Conservation (phyloP, 2,888 invertebrate species). For the Patella depressa region DNA sequence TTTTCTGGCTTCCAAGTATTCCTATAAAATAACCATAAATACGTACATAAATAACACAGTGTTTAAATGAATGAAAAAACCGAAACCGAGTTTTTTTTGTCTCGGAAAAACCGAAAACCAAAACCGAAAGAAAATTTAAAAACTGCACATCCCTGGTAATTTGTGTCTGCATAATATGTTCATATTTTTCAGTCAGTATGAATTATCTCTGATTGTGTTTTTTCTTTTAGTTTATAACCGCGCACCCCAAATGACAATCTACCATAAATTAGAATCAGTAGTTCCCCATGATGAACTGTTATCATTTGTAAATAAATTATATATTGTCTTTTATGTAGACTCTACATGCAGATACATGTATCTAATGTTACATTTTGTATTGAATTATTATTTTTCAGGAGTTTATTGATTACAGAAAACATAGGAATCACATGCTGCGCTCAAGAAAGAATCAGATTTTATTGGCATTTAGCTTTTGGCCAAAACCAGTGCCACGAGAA, state of each 20-base stretch:
- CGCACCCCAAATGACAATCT: background rate
- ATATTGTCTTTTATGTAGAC: background rate
- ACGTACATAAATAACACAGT: too few species aligned
- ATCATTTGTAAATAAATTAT: slow-evolving; percentile 5
- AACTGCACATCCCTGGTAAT: too few species aligned
- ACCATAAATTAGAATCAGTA: background rate
- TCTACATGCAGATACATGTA: background rate
- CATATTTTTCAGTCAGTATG: too few species aligned
- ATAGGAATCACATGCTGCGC: slow-evolving; percentile 75
- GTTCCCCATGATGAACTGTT: background rate
- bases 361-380: slow-evolving; percentile 13
- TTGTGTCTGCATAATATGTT: too few species aligned
- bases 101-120: too few species aligned
- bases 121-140: too few species aligned
- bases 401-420: slow-evolving; percentile 63
- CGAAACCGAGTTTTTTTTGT: too few species aligned
- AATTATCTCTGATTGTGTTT: too few species aligned
- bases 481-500: slow-evolving; percentile 81
- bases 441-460: slow-evolving; percentile 93
- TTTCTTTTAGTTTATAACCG: too few species aligned
- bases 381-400: slow-evolving; percentile 52
- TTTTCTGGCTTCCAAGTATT: too few species aligned
- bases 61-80: too few species aligned
- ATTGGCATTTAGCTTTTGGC: slow-evolving; percentile 97
- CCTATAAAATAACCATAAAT: too few species aligned